Conservation (phyloP, 2,888 invertebrate species). For the Oasisia sp. region DNA sequence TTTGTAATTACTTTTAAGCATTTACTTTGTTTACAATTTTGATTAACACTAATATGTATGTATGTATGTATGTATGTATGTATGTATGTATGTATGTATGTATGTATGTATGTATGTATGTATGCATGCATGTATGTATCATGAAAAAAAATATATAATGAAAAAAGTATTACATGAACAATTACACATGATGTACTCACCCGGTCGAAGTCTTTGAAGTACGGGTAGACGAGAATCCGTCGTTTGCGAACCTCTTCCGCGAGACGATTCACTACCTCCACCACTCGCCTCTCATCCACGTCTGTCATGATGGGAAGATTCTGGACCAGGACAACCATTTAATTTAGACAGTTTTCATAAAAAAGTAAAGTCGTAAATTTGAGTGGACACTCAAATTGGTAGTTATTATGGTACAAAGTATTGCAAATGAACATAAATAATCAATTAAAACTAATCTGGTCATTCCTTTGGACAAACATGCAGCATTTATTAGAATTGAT, state of each 20-base stretch:
- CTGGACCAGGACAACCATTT: slow-evolving; percentile 42
- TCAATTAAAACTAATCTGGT: background rate
- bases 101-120: no score
- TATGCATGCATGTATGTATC: background rate
- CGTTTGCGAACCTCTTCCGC: slow-evolving; percentile 57
- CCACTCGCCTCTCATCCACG: slow-evolving; percentile 54
- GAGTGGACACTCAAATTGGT: background rate
- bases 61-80: background rate
- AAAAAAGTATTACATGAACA: background rate
- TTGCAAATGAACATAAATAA: background rate
- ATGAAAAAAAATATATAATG: background rate
- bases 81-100: background rate
- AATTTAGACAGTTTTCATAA: background rate
- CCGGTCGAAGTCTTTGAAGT: slow-evolving; percentile 66
- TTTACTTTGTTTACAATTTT: no score
- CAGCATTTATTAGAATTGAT: background rate
- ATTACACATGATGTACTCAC: slow-evolving; percentile 47
- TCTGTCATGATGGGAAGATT: slow-evolving; percentile 54
- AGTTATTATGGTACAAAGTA: no score
- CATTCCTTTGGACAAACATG: background rate
- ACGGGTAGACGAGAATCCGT: slow-evolving; percentile 63
- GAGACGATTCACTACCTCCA: slow-evolving; percentile 52
- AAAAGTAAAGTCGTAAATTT: background rate
- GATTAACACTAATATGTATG: no score
- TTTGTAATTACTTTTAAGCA: no score